These are phyloP conservation scores for Eutrigla gurnardus DNA, from an alignment of 2,797 vertebrate species.

Conservation along the genomic window DNA sequence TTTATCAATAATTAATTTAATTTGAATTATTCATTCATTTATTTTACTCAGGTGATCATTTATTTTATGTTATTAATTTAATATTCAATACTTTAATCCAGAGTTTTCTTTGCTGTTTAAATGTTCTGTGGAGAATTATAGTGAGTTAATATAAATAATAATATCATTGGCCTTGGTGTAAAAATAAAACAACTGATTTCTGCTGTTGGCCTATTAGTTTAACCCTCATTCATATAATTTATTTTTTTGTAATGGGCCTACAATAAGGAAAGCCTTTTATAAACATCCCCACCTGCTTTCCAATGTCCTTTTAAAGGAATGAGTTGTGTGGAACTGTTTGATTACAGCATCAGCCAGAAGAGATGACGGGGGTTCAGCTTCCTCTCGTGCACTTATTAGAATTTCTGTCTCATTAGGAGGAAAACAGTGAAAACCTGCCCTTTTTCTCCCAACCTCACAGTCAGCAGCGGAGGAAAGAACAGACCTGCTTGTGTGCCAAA, in stretches of 20 bases:
- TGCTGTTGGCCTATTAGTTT: neutral
- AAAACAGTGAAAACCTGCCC: conserved; percentile 17
- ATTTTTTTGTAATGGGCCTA: neutral
- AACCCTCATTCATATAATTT: neutral
- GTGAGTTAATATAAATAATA: neutral
- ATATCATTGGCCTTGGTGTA: neutral
- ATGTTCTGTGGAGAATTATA: neutral
- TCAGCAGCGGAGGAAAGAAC: conserved; percentile 8
- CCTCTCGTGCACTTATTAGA: conserved; percentile 27
- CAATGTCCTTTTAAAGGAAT: conserved; percentile 22
- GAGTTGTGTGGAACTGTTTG: conserved; percentile 11
- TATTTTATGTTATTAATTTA: neutral
- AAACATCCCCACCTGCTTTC: conserved; percentile 8
- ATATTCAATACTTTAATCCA: neutral
- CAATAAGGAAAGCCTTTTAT: conserved; percentile 1
- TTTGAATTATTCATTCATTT: neutral
- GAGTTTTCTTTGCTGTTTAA: neutral
- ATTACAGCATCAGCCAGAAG: conserved; percentile 1
- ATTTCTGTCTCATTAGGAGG: conserved; percentile 48
- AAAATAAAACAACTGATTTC: neutral
- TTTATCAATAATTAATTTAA: neutral
- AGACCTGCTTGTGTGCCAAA: conserved; percentile 7
- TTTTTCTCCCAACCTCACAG: conserved; percentile 18
- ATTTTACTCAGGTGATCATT: neutral
- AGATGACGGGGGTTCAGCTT: conserved; percentile 16